Evolutionary conservation across 2,888 invertebrate species (phyloP).

Genomic region (Eristalis pertinax): DNA sequence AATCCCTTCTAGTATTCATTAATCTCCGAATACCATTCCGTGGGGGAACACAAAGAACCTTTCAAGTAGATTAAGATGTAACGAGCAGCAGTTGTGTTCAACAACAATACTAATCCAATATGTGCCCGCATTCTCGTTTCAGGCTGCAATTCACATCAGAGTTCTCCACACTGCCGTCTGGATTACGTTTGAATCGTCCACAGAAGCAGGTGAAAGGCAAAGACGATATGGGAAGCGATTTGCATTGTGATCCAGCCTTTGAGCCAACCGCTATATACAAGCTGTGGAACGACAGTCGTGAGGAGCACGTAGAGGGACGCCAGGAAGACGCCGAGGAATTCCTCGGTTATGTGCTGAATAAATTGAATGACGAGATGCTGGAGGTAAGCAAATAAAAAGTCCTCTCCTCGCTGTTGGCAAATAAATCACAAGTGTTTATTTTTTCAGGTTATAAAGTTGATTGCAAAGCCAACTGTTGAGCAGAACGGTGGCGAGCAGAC

Average conservation of each 20-base stretch:
- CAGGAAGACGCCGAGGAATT: constrained; percentile 99
- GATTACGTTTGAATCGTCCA: constrained; percentile 82
- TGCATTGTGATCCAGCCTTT: constrained; percentile 90
- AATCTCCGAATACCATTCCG: too few species aligned
- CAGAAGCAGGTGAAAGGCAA: constrained; percentile 80
- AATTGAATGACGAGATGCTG: constrained; percentile 97
- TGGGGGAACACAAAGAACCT: neutral
- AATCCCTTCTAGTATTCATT: too few species aligned
- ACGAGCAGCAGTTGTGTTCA: neutral
- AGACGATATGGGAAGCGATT: constrained; percentile 83
- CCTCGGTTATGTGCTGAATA: constrained; percentile 94
- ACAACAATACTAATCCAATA: neutral
- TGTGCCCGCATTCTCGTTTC: neutral
- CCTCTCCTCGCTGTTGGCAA: neutral
- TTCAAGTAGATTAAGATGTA: neutral
- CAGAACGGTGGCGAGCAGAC: constrained; percentile 82
- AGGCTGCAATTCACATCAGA: constrained; percentile 82
- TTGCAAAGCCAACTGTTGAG: constrained; percentile 83
- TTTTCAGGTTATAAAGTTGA: constrained; percentile 84
- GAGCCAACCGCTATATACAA: constrained; percentile 94
- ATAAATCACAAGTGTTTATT: constrained; percentile 8
- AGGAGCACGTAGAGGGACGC: constrained; percentile 89
- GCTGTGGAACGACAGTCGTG: constrained; percentile 89
- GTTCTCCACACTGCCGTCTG: constrained; percentile 87
- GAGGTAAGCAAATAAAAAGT: constrained; percentile 84